phyloP scores from a whole-genome alignment of 1,140 invertebrate species.

The Euura saliciscinereae region DNA sequence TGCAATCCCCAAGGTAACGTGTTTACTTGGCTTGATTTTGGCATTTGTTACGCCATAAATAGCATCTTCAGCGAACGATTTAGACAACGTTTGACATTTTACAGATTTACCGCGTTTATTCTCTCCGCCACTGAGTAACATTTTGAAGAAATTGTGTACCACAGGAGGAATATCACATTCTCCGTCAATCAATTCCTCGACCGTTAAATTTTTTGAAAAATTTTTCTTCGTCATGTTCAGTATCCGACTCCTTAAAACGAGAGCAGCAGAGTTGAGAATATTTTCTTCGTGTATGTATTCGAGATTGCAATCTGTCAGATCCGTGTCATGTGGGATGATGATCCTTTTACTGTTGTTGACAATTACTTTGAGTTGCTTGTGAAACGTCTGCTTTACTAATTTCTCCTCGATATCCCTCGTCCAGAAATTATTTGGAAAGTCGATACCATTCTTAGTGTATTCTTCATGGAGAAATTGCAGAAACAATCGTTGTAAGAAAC shows the following conservation, averaged over 20 bases:
- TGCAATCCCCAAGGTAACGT: constrained; percentile 36
- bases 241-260: constrained; percentile 30
- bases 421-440: too few species aligned
- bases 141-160: constrained; percentile 24
- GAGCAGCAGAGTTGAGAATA: constrained; percentile 26
- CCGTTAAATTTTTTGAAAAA: constrained; percentile 30
- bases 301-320: too few species aligned
- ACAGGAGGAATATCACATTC: constrained; percentile 24
- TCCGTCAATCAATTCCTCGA: constrained; percentile 28
- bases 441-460: too few species aligned
- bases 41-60: constrained; percentile 36
- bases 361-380: too few species aligned
- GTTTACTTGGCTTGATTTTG: constrained; percentile 39
- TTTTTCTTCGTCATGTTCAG: constrained; percentile 16
- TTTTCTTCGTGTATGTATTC: constrained; percentile 19
- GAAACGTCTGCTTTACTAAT: too few species aligned
- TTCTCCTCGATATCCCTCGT: too few species aligned
- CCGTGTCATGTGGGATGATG: too few species aligned
- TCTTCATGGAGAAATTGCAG: too few species aligned
- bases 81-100: constrained; percentile 13
- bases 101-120: constrained; percentile 15
- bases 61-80: constrained; percentile 31
- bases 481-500: too few species aligned
- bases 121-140: constrained; percentile 21
- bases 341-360: too few species aligned